Base-by-base conservation (phyloP, 2,113 vertebrate genomes). In the Calypte anna region DNA sequence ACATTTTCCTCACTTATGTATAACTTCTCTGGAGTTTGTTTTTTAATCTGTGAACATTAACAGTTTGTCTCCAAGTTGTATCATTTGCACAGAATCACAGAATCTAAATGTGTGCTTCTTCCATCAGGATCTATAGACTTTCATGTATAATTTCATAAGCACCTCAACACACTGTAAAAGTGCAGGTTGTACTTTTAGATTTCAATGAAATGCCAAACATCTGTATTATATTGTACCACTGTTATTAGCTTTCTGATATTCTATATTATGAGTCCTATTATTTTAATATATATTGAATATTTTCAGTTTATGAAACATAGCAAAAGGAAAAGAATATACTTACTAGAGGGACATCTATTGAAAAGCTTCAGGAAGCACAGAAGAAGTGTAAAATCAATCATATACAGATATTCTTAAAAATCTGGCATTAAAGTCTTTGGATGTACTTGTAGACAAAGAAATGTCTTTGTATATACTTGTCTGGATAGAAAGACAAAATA, bases 1-100 rank as follows among this genome's bases (percentile, higher is more conserved):
- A 78, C 10, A 20, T 77, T 91, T 93, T 78, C 33, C 28, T 93
- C 14, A 50, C 20, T 76, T 87, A 43, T 2, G 2, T 78, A 21
- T 73, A 63, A 72, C 20, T 75, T 92, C 46, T 89, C 20, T 81
- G 36, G 53, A 89, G 11, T 16, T 87, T 19, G 6, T 3, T 31
- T 93, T 95, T 92, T 86, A 33, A 80, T 88, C 55, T 80, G 25
- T 84, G 87, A 64, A 51, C 25, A 53, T 79, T 30, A 72, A 31
- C 10, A 7, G 33, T 59, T 96, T 82, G 36, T 78, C 66, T 84
- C 51, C 14, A 83, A 86, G 44, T 80, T 11, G 2, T 84, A 44
- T 57, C 0, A 55, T 68, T 91, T 94, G 27, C 28, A 59, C 58
- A 70, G 75, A 86, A 85, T 36, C 28, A 59, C 58, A 70, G 77